Conservation (phyloP, 2,888 invertebrate genomes). For the Parthenolecanium corni region DNA sequence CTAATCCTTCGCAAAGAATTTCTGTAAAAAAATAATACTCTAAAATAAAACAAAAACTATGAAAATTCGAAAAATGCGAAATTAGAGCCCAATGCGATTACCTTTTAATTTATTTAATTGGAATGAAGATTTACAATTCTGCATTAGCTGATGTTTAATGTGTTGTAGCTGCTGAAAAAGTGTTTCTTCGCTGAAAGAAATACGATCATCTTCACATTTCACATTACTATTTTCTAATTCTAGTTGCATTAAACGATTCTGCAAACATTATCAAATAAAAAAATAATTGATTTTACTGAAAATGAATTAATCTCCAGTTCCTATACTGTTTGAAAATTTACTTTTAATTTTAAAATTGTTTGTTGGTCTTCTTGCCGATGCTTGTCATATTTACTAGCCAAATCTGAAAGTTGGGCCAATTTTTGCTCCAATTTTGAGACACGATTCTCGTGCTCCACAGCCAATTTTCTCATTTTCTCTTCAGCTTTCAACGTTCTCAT, state of each 20-base stretch:
- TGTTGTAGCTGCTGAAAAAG: constrained; percentile 54
- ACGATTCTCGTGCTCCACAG: constrained; percentile 60
- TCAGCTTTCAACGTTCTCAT: constrained; percentile 60
- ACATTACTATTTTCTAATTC: constrained; percentile 33
- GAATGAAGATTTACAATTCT: constrained; percentile 48
- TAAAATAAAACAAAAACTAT: neutral
- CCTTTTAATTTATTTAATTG: constrained; percentile 50
- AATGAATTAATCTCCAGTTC: neutral
- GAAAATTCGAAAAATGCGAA: neutral
- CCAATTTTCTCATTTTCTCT: constrained; percentile 54
- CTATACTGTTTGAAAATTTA: constrained; percentile 6
- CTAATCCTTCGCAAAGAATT: constrained; percentile 27
- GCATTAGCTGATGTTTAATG: constrained; percentile 48
- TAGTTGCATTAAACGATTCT: constrained; percentile 33
- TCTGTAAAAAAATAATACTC: constrained; percentile 26
- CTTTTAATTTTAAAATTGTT: constrained; percentile 55
- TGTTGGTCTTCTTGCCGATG: constrained; percentile 58
- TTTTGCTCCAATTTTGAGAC: constrained; percentile 63
- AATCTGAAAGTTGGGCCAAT: constrained; percentile 64
- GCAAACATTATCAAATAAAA: neutral
- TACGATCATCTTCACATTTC: constrained; percentile 31
- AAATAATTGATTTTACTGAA: no score
- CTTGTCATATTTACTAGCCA: constrained; percentile 65
- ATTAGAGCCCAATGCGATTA: constrained; percentile 31
- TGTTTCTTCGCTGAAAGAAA: constrained; percentile 38